phyloP scores from a whole-genome alignment of 2,888 invertebrate species.

The Aromia moschata region DNA sequence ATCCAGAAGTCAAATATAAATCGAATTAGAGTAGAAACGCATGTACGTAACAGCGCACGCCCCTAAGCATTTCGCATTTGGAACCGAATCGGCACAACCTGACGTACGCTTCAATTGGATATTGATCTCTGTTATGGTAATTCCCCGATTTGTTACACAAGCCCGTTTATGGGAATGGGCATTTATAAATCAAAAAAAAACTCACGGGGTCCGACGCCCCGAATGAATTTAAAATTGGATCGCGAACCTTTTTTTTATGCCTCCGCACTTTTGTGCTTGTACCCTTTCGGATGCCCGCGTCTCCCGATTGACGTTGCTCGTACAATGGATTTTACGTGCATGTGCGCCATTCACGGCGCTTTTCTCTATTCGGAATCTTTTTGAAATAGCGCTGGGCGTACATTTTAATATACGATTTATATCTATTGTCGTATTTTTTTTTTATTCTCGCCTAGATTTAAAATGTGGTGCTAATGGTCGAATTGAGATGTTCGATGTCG shows the following conservation, averaged over 20 bases:
- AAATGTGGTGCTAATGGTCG: slow-evolving; percentile 61
- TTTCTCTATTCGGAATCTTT: slow-evolving; percentile 13
- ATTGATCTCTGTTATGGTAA: slow-evolving; percentile 61
- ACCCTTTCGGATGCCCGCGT: not conserved
- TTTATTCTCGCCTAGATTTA: slow-evolving; percentile 35
- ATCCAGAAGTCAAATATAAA: slow-evolving; percentile 55
- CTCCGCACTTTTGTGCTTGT: slow-evolving; percentile 6
- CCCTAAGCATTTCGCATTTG: slow-evolving; percentile 54
- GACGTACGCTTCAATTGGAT: slow-evolving; percentile 55
- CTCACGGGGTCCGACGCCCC: slow-evolving; percentile 55
- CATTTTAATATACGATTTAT: slow-evolving; percentile 22
- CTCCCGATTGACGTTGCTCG: not conserved
- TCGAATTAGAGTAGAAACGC: slow-evolving; percentile 54
- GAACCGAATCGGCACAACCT: slow-evolving; percentile 55
- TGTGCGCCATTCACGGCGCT: slow-evolving; percentile 13
- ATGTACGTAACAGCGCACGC: slow-evolving; percentile 55
- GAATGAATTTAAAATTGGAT: slow-evolving; percentile 62
- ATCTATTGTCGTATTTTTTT: slow-evolving; percentile 20
- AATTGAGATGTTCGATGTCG: slow-evolving; percentile 56
- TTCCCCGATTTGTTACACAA: slow-evolving; percentile 59
- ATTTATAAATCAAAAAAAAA: slow-evolving; percentile 4
- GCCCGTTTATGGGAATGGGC: slow-evolving; percentile 60
- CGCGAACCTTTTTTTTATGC: slow-evolving; percentile 50
- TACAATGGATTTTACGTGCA: slow-evolving; percentile 13
- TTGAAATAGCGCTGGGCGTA: slow-evolving; percentile 19